Evolutionary conservation across 2,888 invertebrate species (phyloP).

Genomic region (Erebia aethiops): DNA sequence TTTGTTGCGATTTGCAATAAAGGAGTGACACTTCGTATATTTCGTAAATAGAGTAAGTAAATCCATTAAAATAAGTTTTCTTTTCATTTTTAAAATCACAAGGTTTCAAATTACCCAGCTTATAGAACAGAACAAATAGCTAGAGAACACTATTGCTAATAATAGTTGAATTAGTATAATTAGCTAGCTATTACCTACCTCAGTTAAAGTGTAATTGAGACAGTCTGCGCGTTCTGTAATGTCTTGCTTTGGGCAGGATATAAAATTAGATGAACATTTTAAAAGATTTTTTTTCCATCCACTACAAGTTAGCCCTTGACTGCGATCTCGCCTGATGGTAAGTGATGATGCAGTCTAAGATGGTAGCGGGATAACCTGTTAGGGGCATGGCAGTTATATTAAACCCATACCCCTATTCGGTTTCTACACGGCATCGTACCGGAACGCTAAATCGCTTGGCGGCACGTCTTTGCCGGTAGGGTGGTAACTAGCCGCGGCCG

Average conservation of each 20-base stretch:
- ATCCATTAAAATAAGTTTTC: not conserved
- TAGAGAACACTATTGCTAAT: not conserved
- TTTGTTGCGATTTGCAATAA: too few relatives aligned
- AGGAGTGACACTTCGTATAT: not conserved
- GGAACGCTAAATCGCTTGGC: too few relatives aligned
- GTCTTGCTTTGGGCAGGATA: not conserved
- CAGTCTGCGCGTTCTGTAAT: not conserved
- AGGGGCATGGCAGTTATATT: too few relatives aligned
- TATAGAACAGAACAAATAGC: not conserved
- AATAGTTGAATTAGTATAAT: conserved; percentile 1
- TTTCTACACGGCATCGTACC: too few relatives aligned
- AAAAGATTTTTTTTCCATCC: too few relatives aligned
- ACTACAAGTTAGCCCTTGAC: too few relatives aligned
- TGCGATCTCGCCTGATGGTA: too few relatives aligned
- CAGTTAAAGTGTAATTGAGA: not conserved
- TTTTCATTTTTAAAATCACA: not conserved
- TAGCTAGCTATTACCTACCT: conserved; percentile 1
- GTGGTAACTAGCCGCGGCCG: too few relatives aligned
- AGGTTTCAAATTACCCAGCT: not conserved
- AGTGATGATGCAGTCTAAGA: too few relatives aligned
- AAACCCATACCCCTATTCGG: too few relatives aligned
- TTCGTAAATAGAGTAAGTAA: not conserved
- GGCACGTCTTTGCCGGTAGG: too few relatives aligned
- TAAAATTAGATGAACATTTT: not conserved
- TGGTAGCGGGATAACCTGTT: too few relatives aligned